Evolutionary conservation across 2,797 vertebrate species (phyloP), one percentile per base, ranked within the genome.

Genomic region (Centroberyx gerrardi): DNA sequence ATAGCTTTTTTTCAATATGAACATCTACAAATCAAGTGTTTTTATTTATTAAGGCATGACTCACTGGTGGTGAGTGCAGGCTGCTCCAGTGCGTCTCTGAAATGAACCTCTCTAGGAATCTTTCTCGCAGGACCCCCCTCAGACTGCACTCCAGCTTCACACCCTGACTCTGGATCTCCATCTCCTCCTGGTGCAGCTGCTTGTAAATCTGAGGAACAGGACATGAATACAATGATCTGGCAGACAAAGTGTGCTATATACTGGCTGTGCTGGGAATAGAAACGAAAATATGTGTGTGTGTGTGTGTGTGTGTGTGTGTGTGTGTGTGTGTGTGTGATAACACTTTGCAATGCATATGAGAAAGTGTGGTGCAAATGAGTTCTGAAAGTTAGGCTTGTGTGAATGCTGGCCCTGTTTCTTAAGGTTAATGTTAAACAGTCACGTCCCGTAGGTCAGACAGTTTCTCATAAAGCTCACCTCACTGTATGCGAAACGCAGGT

Each of bases 111-210:
- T 91, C 28, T 65, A 98, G 87, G 82, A 91, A 74, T 38, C 0
- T 52, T 55, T 97, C 96, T 6, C 83, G 94, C 13, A 99, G 78
- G 59, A 99, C 68, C 0, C 96, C 96, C 0, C 69, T 90, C 48
- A 90, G 89, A 7, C 92, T 95, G 44, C 95, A 96, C 74, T 96
- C 93, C 62, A 98, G 86, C 64, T 60, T 88, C 6, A 69, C 7
- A 0, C 88, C 90, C 28, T 94, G 88, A 38, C 6, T 15, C 0
- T 82, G 44, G 53, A 99, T 86, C 4, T 60, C 12, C 1, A 31
- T 13, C 87, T 96, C 93, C 2, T 89, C 86, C 0, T 53, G 0
- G 40, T 84, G 76, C 94, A 97, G 93, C 73, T 96, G 62, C 4
- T 0, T 72, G 17, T 74, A 78, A 79, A 96, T 92, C 97, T 99